Percentiles rank a stretch among this genome's conserved stretches.
These are phyloP conservation scores for Henicopernis longicauda DNA, from an alignment of 2,113 vertebrate genomes.

Conservation along the genomic window DNA sequence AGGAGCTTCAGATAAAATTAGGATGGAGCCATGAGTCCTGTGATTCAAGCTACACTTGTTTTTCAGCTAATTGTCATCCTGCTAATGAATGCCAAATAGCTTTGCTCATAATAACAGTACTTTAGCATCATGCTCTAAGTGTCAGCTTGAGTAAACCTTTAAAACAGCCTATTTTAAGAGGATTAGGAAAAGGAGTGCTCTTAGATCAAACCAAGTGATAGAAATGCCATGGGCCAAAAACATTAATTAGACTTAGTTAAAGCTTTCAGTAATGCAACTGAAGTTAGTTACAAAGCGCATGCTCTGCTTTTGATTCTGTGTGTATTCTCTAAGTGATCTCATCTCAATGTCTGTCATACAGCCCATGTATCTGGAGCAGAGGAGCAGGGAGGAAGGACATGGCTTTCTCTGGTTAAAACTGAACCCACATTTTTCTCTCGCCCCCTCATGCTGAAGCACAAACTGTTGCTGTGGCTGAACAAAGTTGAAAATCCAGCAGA, in stretches of 20 bases:
- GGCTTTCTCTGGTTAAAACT: not conserved
- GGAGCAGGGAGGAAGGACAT: not conserved
- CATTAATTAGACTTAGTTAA: not conserved
- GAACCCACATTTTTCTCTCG: not conserved
- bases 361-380: not conserved
- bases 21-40: not conserved
- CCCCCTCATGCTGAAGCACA: not conserved
- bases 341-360: rapidly evolving
- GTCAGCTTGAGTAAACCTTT: not conserved
- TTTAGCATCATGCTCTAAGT: not conserved
- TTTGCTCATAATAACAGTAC: not conserved
- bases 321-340: not conserved
- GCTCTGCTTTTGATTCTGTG: rapidly evolving
- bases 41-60: not conserved
- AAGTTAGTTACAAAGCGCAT: not conserved
- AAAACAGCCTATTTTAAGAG: not conserved
- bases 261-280: not conserved
- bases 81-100: not conserved
- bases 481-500: not conserved
- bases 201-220: not conserved
- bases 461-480: not conserved
- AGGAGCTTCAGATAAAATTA: not conserved
- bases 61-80: not conserved
- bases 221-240: not conserved
- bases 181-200: not conserved